Base-by-base conservation (phyloP, 2,888 invertebrate species). In the Andrena flavipes region DNA sequence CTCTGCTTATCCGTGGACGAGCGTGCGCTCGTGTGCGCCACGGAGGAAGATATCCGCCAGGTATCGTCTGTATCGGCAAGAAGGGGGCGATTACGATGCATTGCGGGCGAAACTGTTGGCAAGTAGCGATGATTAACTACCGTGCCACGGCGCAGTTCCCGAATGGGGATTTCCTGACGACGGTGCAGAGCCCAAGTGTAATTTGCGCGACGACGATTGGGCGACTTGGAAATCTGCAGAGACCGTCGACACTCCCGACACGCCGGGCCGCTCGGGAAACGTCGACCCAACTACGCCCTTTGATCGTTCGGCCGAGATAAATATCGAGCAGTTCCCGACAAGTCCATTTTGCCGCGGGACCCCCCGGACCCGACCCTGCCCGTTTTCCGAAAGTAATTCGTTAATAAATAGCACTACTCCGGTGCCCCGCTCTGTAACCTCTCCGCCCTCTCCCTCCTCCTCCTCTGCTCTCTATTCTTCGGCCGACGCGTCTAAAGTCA, bases 121-220 rank as follows among this genome's bases (percentile, higher is more conserved):
- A 84, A 82, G 72, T 59, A 54, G 64, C 75, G 84, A 87, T 87
- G 84, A 87, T 87, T 84, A 87, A 87, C 84, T 87, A 63, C 80
- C 68, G 65, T 65, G 70, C 48, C 68, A 62, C 68, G 54, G 70
- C 56, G 78, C 54, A 69, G 74, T 82, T 65, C 85, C 62, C 83
- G 65, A 80, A 80, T 77, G 54, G 59, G 72, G 80, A 87, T 84
- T 85, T 84, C 81, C 76, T 23, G 72, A 65, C 65, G 76, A 56
- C 80, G 76, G 60, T 35, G 59, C 79, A 56, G 33, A 60, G 73
- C 63, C 76, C 56, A 74, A 71, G 68, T 69, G 82, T 74, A 85
- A 85, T 79, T 86, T 76, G 67, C 49, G 67, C 74, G n/a, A 74
- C 72, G 81, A 77, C 64, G 76, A 82, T 76, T 78, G 80, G 64